Percentiles rank a stretch among this genome's conserved stretches.
Evolutionary conservation across 1,140 invertebrate species (phyloP).

Genomic region (Drosophila pectinifera): DNA sequence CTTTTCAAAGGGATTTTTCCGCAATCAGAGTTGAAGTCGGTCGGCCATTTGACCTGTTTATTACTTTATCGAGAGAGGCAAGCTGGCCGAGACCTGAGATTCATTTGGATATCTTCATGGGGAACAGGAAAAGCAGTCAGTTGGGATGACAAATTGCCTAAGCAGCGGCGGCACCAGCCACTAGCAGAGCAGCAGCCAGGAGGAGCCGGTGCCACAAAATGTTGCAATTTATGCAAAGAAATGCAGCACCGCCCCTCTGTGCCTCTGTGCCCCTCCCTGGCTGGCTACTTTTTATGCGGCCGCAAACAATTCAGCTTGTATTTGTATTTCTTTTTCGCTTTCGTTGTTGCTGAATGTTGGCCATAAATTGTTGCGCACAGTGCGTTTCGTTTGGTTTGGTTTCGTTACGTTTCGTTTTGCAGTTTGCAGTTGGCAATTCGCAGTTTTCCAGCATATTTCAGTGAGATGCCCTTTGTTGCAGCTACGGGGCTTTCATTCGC

Average conservation of each 20-base stretch:
- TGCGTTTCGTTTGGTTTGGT: slow-evolving; percentile 69
- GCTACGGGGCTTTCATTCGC: slow-evolving; percentile 45
- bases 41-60: slow-evolving; percentile 21
- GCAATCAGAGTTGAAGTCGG: slow-evolving; percentile 14
- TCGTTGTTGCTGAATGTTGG: slow-evolving; percentile 68
- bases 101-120: slow-evolving; percentile 57
- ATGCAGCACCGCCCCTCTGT: slow-evolving; percentile 46
- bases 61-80: not conserved
- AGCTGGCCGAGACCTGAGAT: slow-evolving; percentile 19
- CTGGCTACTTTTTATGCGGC: slow-evolving; percentile 81
- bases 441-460: slow-evolving; percentile 77
- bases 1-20: slow-evolving; percentile 15
- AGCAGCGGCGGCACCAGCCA: slow-evolving; percentile 33
- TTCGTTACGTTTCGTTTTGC: slow-evolving; percentile 56
- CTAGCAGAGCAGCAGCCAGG: slow-evolving; percentile 19
- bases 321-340: slow-evolving; percentile 44
- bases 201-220: slow-evolving; percentile 53
- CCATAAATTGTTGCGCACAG: slow-evolving; percentile 79
- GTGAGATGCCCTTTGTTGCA: slow-evolving; percentile 72
- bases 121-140: slow-evolving; percentile 26
- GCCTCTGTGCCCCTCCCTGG: slow-evolving; percentile 20
- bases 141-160: slow-evolving; percentile 80
- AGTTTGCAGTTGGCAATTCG: slow-evolving; percentile 52
- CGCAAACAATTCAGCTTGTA: slow-evolving; percentile 79
- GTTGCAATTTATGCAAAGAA: slow-evolving; percentile 82